Evolutionary conservation across 2,888 invertebrate genomes (phyloP).

Genomic region (Leptopilina drosophilae): DNA sequence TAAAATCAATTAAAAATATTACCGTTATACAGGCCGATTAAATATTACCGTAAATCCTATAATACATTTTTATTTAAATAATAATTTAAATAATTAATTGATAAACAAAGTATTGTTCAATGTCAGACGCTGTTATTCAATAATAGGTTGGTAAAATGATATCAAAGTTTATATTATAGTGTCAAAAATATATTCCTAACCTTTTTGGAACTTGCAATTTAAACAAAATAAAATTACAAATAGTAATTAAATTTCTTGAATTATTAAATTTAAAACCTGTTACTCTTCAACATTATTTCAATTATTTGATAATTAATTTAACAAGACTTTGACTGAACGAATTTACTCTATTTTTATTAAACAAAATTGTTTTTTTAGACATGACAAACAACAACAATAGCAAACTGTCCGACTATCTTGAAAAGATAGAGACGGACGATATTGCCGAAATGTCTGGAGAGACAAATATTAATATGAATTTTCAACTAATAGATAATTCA

Average conservation of each 20-base stretch:
- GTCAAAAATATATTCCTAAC: neutral
- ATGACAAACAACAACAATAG: constrained; percentile 1
- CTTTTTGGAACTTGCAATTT: neutral
- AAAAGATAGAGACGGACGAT: neutral
- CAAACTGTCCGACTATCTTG: neutral
- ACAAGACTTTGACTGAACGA: neutral
- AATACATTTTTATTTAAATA: too few relatives aligned
- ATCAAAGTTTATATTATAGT: neutral
- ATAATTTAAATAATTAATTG: too few relatives aligned
- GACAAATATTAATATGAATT: constrained; percentile 19
- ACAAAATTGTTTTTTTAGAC: constrained; percentile 3
- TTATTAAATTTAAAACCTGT: too few relatives aligned
- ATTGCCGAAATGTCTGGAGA: neutral
- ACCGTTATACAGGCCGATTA: too few relatives aligned
- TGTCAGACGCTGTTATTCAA: too few relatives aligned
- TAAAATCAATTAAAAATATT: too few relatives aligned
- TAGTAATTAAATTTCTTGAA: too few relatives aligned
- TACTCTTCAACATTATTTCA: too few relatives aligned
- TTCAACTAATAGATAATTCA: constrained; percentile 37
- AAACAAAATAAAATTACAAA: too few relatives aligned
- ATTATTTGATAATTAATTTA: too few relatives aligned
- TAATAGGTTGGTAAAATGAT: neutral
- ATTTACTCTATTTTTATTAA: neutral
- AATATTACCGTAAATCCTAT: too few relatives aligned
- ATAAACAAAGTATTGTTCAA: too few relatives aligned